Evolutionary conservation across 35 echinoderm and acorn worm species (phyloP), one percentile per base, ranked within the genome.

Genomic region (Apostichopus parvimensis): DNA sequence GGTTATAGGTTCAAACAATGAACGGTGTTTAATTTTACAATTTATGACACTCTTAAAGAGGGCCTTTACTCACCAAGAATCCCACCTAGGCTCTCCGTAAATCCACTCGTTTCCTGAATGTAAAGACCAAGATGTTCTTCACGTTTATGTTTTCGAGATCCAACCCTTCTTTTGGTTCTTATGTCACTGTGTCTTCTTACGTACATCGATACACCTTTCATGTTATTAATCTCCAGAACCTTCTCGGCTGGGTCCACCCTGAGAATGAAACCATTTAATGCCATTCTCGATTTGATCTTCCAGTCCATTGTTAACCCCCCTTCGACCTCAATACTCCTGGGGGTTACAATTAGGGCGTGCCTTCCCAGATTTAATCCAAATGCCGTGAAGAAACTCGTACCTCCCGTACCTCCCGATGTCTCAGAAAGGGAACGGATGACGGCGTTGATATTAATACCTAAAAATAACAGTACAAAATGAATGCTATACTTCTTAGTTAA

Each of bases 41-140:
- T 45, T 45, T 45, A 45, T 45, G 34, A 45, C 34, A 45, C 34
- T 45, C 34, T 45, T 45, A 45, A 45, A 45, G 34, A 45, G 34
- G 34, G 34, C 34, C 1, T 45, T 45, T 75, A 75, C 71, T 75
- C 14, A 75, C 71, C 71, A 22, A 75, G 71, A 4, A 75, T 75
- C 0, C 71, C 71, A 75, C 71, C n/a, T n/a, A 75, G 6, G 7
- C 13, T 22, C n/a, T 18, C 20, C 71, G 71, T 20, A n/a, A 75
- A 75, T 75, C 71, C 71, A 20, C 14, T 75, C n/a, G 71, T 18
- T 75, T 75, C 71, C n/a, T 75, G 17, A 75, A 75, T 18, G 71
- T 75, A 75, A 22, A 75, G 71, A 75, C 71, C 71, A 75, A 75
- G 71, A 75, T 75, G 71, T 75, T 75, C 71, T 75, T 18, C 71